Evolutionary conservation across 2,797 vertebrate species (phyloP).

Genomic region (Leptoclinus maculatus): DNA sequence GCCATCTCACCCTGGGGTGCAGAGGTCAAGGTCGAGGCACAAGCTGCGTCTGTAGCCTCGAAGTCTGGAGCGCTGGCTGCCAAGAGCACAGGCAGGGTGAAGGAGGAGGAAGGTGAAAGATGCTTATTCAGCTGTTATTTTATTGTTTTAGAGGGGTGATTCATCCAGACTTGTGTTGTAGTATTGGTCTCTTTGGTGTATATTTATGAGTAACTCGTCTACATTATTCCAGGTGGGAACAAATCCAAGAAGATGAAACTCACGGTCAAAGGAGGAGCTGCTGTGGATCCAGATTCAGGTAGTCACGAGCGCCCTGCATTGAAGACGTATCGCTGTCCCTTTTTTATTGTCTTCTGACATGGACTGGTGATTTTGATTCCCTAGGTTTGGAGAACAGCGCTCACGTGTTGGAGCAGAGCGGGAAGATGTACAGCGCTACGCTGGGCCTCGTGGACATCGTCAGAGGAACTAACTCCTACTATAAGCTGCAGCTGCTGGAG

Average conservation of each 20-base stretch:
- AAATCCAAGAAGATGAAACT: conserved; percentile 98
- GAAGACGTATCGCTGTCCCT: neutral
- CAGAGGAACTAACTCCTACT: conserved; percentile 97
- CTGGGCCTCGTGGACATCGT: conserved; percentile 96
- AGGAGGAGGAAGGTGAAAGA: conserved; percentile 91
- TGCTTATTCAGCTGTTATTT: neutral
- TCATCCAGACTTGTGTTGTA: neutral
- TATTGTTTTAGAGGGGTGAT: neutral
- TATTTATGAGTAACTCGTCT: neutral
- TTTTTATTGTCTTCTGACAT: neutral
- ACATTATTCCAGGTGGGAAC: conserved; percentile 83
- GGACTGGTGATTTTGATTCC: neutral
- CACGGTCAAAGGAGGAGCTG: conserved; percentile 97
- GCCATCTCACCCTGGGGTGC: conserved; percentile 93
- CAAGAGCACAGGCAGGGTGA: conserved; percentile 89
- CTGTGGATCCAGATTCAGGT: conserved; percentile 98
- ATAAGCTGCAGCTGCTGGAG: conserved; percentile 96
- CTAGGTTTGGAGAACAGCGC: conserved; percentile 94
- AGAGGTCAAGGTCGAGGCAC: conserved; percentile 90
- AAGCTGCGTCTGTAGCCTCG: conserved; percentile 67
- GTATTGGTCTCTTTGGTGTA: rapidly evolving
- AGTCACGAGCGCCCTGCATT: neutral
- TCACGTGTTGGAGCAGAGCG: conserved; percentile 95
- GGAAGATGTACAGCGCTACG: conserved; percentile 97
- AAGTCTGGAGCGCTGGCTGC: conserved; percentile 84